Conservation (phyloP, 2,113 vertebrate genomes). For the Dromaius novaehollandiae region DNA sequence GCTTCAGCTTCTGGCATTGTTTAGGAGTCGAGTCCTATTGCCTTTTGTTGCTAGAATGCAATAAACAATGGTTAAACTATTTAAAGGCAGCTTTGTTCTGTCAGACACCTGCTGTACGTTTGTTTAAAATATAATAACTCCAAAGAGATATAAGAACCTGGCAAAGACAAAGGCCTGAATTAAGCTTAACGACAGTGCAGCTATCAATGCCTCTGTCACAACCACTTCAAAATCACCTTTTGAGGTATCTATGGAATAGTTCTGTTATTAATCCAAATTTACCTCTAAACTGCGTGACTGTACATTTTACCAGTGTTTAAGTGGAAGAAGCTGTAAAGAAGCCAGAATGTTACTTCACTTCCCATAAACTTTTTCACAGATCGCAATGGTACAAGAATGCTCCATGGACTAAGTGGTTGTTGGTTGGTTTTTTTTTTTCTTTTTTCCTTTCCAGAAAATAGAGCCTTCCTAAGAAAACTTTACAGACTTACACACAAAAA, state of each 20-base stretch:
- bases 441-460: slow-evolving; percentile 44
- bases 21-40: slow-evolving; percentile 33
- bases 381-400: slow-evolving; percentile 9
- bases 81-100: slow-evolving; percentile 61
- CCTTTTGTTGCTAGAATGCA: slow-evolving; percentile 19
- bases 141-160: slow-evolving; percentile 17
- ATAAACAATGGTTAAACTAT: slow-evolving; percentile 65
- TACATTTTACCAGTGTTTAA: not conserved
- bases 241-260: not conserved
- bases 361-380: not conserved
- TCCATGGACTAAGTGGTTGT: not conserved
- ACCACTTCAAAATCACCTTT: not conserved
- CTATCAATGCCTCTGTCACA: not conserved
- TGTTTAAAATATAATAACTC: slow-evolving; percentile 52
- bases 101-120: slow-evolving; percentile 41
- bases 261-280: slow-evolving; percentile 10
- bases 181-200: slow-evolving; percentile 23
- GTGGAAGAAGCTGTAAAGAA: not conserved
- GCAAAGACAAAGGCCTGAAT: slow-evolving; percentile 41
- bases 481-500: slow-evolving; percentile 36
- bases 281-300: not conserved
- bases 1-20: not conserved
- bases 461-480: slow-evolving; percentile 54
- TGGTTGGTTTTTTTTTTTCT: not conserved
- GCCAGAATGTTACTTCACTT: slow-evolving; percentile 24